A percentile compares a stretch with the other conserved stretches of the same genome.
Evolutionary conservation across 2,888 invertebrate species (phyloP).

Genomic region (Cylloceria caligata): DNA sequence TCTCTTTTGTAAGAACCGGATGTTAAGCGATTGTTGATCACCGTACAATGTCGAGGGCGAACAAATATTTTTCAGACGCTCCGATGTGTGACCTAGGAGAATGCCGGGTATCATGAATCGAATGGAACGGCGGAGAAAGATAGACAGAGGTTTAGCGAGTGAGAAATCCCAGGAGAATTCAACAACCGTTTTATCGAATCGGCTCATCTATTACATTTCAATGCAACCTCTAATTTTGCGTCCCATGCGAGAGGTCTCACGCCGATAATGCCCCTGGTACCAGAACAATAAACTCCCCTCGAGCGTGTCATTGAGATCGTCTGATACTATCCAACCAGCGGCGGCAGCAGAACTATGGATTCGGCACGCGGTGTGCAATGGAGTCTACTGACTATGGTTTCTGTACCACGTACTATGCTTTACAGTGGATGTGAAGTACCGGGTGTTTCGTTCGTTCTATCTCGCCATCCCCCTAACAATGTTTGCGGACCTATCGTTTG

Average conservation of each 20-base stretch:
- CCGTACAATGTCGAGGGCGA: conserved; percentile 8
- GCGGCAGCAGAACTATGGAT: conserved; percentile 67
- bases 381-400: conserved; percentile 55
- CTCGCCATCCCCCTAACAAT: conserved; percentile 57
- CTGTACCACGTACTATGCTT: conserved; percentile 21
- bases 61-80: conserved; percentile 39
- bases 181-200: conserved; percentile 73
- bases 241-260: conserved; percentile 76
- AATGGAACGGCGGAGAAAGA: conserved; percentile 26
- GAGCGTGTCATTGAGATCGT: conserved; percentile 76
- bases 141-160: conserved; percentile 34
- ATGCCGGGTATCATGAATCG: conserved; percentile 43
- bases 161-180: conserved; percentile 64
- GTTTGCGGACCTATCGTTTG: conserved; percentile 55
- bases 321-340: conserved; percentile 71
- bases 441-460: conserved; percentile 67
- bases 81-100: conserved; percentile 28
- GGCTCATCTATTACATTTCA: conserved; percentile 75
- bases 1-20: conserved; percentile 32
- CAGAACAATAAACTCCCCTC: conserved; percentile 73
- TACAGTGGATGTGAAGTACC: conserved; percentile 50
- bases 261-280: conserved; percentile 73
- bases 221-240: conserved; percentile 77
- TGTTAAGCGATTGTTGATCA: conserved; percentile 34
- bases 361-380: conserved; percentile 62